phyloP scores from a whole-genome alignment of 2,797 vertebrate genomes.

The Chelonia mydas region DNA sequence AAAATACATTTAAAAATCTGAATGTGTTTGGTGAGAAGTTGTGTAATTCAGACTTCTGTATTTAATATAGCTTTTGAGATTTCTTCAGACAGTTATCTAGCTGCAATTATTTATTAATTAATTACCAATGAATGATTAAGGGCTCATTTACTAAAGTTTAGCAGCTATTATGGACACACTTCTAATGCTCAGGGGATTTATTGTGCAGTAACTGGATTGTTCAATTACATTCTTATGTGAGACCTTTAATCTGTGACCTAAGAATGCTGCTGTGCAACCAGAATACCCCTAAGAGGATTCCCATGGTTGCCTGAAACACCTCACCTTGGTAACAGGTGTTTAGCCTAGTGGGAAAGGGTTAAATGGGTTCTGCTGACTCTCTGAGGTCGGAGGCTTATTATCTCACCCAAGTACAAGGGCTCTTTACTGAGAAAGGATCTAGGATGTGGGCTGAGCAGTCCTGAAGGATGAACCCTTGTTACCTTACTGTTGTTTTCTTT shows the following conservation, averaged over 20 bases:
- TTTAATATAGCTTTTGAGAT: slow-evolving; percentile 51
- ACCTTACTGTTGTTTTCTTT: neutral
- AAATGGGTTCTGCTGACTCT: fast-evolving
- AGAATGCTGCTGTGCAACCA: neutral
- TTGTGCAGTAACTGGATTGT: slow-evolving; percentile 42
- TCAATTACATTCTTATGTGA: slow-evolving; percentile 65
- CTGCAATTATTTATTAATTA: slow-evolving; percentile 76
- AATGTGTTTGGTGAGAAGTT: neutral
- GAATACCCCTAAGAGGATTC: neutral
- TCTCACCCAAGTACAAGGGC: neutral
- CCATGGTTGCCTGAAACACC: fast-evolving
- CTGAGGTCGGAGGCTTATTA: fast-evolving
- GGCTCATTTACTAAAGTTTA: slow-evolving; percentile 72
- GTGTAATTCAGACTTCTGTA: slow-evolving; percentile 1
- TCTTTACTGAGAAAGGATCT: neutral
- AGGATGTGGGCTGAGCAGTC: neutral
- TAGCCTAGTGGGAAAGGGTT: neutral
- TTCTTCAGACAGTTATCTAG: slow-evolving; percentile 62
- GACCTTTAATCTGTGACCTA: slow-evolving; percentile 50
- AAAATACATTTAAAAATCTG: neutral
- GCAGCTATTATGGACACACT: slow-evolving; percentile 59
- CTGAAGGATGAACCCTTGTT: neutral
- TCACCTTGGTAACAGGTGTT: neutral
- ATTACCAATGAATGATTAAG: slow-evolving; percentile 74
- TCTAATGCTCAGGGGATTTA: slow-evolving; percentile 65